Evolutionary conservation across 1,140 invertebrate genomes (phyloP).

Genomic region (Drosophila serrata): DNA sequence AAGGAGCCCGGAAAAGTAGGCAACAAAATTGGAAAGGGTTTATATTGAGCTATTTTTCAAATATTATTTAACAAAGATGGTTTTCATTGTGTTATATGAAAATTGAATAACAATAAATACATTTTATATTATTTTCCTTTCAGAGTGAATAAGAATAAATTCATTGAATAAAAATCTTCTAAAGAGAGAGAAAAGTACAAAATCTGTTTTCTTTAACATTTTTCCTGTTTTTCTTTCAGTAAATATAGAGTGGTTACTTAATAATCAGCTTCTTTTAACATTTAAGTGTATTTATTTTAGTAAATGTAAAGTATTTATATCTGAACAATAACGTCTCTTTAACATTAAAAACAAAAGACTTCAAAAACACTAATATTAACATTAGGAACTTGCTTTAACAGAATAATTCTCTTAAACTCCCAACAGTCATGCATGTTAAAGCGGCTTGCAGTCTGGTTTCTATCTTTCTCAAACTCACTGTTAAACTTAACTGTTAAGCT

Average conservation of each 20-base stretch:
- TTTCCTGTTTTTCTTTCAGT: too few species aligned
- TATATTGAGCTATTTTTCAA: not conserved
- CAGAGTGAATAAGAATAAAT: not conserved
- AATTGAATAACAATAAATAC: not conserved
- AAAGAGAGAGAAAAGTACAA: not conserved
- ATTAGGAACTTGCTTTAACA: not conserved
- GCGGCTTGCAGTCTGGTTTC: not conserved
- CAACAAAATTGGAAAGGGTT: not conserved
- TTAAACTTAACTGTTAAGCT: not conserved
- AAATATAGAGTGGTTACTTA: too few species aligned
- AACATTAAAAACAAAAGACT: slow-evolving; percentile 11
- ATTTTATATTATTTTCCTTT: not conserved
- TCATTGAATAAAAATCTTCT: not conserved
- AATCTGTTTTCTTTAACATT: not conserved
- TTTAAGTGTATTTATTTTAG: not conserved
- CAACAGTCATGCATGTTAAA: not conserved
- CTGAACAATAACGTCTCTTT: too few species aligned
- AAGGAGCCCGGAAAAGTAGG: not conserved
- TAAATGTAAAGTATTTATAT: not conserved
- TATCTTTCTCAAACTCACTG: not conserved
- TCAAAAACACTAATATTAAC: not conserved
- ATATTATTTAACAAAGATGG: too few species aligned
- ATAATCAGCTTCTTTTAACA: too few species aligned
- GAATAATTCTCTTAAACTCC: not conserved
- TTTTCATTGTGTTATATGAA: too few species aligned